A percentile compares a stretch with the other conserved stretches of the same genome.
These are phyloP conservation scores for Sitophilus oryzae DNA, from an alignment of 1,140 invertebrate genomes.

Conservation along the genomic window DNA sequence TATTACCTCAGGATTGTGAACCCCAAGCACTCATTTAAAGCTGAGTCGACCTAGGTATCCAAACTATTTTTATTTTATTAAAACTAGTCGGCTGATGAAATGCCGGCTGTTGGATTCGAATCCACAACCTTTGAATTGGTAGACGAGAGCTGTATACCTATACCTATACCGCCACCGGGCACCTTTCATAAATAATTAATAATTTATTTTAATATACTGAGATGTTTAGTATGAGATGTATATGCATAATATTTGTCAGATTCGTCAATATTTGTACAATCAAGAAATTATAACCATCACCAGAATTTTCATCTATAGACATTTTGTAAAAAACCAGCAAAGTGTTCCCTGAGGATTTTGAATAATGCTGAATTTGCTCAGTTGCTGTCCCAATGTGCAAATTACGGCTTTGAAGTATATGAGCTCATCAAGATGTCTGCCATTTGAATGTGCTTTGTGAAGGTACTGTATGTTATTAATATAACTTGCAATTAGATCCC, in stretches of 20 bases:
- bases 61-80: no score
- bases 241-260: slow-evolving; percentile 94
- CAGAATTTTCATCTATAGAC: slow-evolving; percentile 93
- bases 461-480: no score
- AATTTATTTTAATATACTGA: neutral
- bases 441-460: slow-evolving; percentile 95
- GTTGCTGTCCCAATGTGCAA: slow-evolving; percentile 80
- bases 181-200: slow-evolving; percentile 52
- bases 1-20: no score
- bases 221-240: slow-evolving; percentile 61
- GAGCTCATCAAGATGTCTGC: slow-evolving; percentile 97
- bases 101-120: no score
- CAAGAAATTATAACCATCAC: slow-evolving; percentile 91
- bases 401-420: slow-evolving; percentile 91
- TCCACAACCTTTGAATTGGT: no score
- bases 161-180: no score
- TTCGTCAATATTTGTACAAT: slow-evolving; percentile 93
- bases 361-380: slow-evolving; percentile 95
- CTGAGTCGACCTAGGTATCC: no score
- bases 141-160: no score
- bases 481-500: no score
- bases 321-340: slow-evolving; percentile 89
- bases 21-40: no score
- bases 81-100: no score
- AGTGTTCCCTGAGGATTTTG: slow-evolving; percentile 95